Conservation (phyloP, 2,888 invertebrate species). For the Oscheius sp. region DNA sequence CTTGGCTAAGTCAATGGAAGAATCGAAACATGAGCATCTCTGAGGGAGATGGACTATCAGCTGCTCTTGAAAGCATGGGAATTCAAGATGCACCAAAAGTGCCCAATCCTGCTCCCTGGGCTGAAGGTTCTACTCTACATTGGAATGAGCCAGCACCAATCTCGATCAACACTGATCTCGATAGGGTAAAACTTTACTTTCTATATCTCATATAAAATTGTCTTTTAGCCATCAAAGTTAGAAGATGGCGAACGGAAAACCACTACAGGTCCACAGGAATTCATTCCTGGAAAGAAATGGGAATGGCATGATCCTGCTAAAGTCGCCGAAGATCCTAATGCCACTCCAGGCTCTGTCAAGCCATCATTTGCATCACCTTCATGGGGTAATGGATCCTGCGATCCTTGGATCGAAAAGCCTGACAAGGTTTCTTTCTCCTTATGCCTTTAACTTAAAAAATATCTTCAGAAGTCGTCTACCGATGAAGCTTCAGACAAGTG, state of each 20-base stretch:
- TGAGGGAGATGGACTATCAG: conserved; percentile 5
- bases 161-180: conserved; percentile 25
- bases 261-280: conserved; percentile 47
- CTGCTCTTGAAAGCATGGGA: conserved; percentile 11
- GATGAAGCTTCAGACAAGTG: conserved; percentile 4
- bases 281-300: conserved; percentile 63
- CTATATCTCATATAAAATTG: not conserved
- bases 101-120: conserved; percentile 13
- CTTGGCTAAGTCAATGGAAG: conserved; percentile 21
- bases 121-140: not conserved
- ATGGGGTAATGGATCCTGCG: conserved; percentile 14
- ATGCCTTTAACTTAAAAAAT: not conserved
- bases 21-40: not conserved
- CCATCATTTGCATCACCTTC: conserved; percentile 12
- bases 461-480: conserved; percentile 1
- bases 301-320: conserved; percentile 57
- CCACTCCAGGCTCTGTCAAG: conserved; percentile 21
- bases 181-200: not conserved
- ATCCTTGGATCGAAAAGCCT: conserved; percentile 21
- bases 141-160: conserved; percentile 14
- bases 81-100: conserved; percentile 22
- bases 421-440: conserved; percentile 10
- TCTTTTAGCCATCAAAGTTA: not conserved
- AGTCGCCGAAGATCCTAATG: conserved; percentile 27
- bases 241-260: not conserved